Evolutionary conservation across 2,797 vertebrate species (phyloP).

Genomic region (Mus caroli): DNA sequence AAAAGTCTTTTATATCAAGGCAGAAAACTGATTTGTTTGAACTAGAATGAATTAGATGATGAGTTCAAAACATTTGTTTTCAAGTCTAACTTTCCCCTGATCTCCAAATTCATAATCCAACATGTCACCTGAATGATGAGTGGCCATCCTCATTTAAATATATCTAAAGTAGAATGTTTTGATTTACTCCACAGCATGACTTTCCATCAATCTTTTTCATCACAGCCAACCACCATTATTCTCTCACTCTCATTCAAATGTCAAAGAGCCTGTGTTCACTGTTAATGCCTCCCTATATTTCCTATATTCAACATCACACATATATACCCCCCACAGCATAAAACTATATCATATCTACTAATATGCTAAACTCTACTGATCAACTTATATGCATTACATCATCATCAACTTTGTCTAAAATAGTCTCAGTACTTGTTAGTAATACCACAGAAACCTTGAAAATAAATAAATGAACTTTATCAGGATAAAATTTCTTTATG

Average conservation of each 20-base stretch:
- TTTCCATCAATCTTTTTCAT: conserved; percentile 36
- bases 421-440: not conserved
- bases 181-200: not conserved
- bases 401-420: not conserved
- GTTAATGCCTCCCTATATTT: not conserved
- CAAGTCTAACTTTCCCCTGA: not conserved
- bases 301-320: not conserved
- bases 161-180: conserved; percentile 34
- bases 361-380: not conserved
- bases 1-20: conserved; percentile 19
- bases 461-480: not conserved
- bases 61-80: conserved; percentile 53
- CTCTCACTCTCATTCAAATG: not conserved
- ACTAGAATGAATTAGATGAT: conserved; percentile 18
- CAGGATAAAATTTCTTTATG: not conserved
- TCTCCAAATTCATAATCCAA: conserved; percentile 57
- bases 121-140: conserved; percentile 52
- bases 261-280: not conserved
- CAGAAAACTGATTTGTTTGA: conserved; percentile 6
- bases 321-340: not conserved
- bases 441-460: no score
- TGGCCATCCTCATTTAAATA: conserved; percentile 54
- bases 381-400: not conserved
- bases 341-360: not conserved
- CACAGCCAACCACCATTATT: conserved; percentile 4